These are phyloP conservation scores for Homarus gammarus DNA, from an alignment of 2,888 invertebrate genomes.

Conservation along the genomic window DNA sequence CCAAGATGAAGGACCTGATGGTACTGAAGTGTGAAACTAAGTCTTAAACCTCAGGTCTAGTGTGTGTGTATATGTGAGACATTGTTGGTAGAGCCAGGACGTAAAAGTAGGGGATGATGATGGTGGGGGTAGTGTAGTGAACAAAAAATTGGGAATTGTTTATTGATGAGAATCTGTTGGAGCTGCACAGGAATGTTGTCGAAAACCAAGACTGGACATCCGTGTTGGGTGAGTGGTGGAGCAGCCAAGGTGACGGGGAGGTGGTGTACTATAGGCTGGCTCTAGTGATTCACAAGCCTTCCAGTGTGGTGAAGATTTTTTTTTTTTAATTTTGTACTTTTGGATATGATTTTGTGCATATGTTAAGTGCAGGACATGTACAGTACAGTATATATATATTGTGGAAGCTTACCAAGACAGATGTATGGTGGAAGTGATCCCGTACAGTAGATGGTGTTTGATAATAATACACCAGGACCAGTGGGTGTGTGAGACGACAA, in stretches of 20 bases:
- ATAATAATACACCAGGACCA: background rate
- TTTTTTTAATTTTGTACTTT: background rate
- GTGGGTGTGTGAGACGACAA: background rate
- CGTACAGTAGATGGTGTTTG: background rate
- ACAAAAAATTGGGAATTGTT: too few species aligned
- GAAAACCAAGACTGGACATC: background rate
- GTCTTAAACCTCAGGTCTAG: too few species aligned
- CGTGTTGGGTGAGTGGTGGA: background rate
- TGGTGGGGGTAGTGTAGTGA: too few species aligned
- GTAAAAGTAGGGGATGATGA: too few species aligned
- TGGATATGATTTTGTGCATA: background rate
- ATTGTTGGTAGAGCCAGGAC: too few species aligned
- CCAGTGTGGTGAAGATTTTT: conserved; percentile 43
- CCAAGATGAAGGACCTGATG: conserved; percentile 76
- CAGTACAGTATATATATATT: background rate
- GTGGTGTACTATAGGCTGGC: background rate
- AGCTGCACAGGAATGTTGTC: background rate
- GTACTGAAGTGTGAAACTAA: conserved; percentile 71
- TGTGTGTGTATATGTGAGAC: too few species aligned
- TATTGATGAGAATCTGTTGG: background rate
- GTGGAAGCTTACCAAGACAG: background rate
- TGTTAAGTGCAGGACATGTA: background rate
- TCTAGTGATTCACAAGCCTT: conserved; percentile 50
- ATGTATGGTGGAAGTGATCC: background rate
- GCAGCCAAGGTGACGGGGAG: background rate